These are phyloP conservation scores for Timema podura DNA, from an alignment of 2,888 invertebrate genomes.

Conservation along the genomic window DNA sequence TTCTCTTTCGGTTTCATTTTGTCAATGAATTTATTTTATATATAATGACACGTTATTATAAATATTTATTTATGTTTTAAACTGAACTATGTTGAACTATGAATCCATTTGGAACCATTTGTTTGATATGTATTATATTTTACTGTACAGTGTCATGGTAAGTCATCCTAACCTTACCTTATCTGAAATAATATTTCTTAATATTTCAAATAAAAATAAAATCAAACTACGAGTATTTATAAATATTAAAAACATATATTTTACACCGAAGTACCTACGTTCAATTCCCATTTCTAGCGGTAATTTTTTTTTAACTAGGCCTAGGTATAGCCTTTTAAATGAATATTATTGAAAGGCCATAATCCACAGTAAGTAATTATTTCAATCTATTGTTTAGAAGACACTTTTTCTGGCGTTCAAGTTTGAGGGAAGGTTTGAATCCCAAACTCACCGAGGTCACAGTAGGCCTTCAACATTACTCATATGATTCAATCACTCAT, in stretches of 20 bases:
- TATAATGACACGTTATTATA: too few species aligned
- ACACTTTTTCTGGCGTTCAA: too few species aligned
- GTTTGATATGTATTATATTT: constrained; percentile 44
- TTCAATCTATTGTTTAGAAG: too few species aligned
- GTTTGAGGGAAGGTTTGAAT: too few species aligned
- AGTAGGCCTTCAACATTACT: too few species aligned
- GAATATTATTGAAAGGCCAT: too few species aligned
- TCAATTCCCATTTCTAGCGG: background rate
- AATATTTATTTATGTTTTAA: too few species aligned
- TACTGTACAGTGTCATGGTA: constrained; percentile 63
- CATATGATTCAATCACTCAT: too few species aligned
- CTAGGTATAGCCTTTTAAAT: background rate
- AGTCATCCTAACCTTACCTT: constrained; percentile 35
- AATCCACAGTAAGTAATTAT: too few species aligned
- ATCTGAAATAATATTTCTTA: background rate
- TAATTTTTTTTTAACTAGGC: background rate
- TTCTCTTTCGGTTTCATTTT: too few species aligned
- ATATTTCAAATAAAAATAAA: background rate
- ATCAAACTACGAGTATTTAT: background rate
- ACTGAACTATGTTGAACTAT: constrained; percentile 35
- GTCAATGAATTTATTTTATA: too few species aligned
- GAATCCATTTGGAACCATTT: constrained; percentile 45
- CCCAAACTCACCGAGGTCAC: too few species aligned
- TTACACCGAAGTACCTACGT: background rate
- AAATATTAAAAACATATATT: background rate